Evolutionary conservation across 2,888 invertebrate species (phyloP), one percentile per base, ranked within the genome.

Genomic region (Orthosia incerta): DNA sequence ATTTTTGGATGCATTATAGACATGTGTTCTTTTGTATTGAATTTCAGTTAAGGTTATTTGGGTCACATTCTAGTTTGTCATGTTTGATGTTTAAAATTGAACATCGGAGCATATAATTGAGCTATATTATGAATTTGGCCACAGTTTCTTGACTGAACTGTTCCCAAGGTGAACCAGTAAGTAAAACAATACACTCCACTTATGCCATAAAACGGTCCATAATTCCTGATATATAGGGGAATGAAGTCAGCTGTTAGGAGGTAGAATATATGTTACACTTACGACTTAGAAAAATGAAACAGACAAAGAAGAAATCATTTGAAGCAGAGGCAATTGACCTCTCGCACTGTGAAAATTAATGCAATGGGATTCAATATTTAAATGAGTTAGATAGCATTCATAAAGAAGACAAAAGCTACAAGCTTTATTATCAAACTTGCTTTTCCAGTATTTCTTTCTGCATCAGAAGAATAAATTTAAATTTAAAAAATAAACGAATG

Each of bases 151-250:
- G 59, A 63, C 57, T 69, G 61, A 63, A 62, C 75, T 4, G 51
- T 66, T 67, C 53, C 31, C 86, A 87, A 85, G 80, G 87, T 79
- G 71, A 87, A 75, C 85, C 46, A 74, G 86, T 78, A 12, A 20
- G 20, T 64, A 51, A 60, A 85, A 85, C 84, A 86, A 85, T 76
- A 75, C 71, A 64, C 23, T 68, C 66, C 70, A 26, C 70, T 65
- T 65, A 63, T 53, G 60, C 67, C 74, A 76, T 85, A 77, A 85
- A 82, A 73, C 60, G 71, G 57, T 59, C 59, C 67, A 82, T 82
- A 80, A 68, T 55, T 79, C 65, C 60, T 61, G 62, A 79, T 71
- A 61, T 59, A 50, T 71, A 68, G 70, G 31, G n/a, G 45, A 31
- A 48, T 83, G 76, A 83, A 76, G 84, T 83, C 84, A 86, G 55